Base-by-base conservation (phyloP, 1,140 invertebrate genomes). In the Odontomachus brunneus region DNA sequence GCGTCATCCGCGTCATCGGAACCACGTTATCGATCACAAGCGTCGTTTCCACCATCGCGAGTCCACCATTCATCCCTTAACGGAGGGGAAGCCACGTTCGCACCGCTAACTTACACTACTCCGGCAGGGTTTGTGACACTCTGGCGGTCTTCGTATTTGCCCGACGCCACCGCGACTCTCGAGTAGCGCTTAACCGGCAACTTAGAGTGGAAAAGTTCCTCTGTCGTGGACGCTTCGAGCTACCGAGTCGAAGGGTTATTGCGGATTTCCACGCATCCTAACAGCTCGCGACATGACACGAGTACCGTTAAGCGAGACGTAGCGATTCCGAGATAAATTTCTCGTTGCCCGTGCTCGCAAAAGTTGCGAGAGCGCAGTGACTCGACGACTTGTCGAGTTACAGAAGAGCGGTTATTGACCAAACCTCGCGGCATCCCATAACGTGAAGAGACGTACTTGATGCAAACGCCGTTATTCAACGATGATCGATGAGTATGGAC, bases 391-490 rank as follows among this genome's bases (percentile, higher is more conserved):
- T 19, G 51, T 57, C 63, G 38, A 24, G n/a, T 57, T 71, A 48
- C 65, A 71, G 33, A 80, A 44, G 33, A 69, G 12, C 22, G 65
- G 14, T 33, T 57, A 57, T 80, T 69, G 65, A 44, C 75, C 63
- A 57, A 80, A 80, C 24, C 51, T 24, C 19, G 22, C 38, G 69
- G 51, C 51, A 71, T 80, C 65, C 19, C 24, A 38, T 80, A 71
- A 80, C 65, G 14, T 33, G 65, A 80, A 80, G 65, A 80, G 75
- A 71, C 65, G 17, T 80, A 57, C 65, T 71, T 80, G 65, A 80
- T 80, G 75, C 65, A 80, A 71, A 80, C 75, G 53, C 65, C 38
- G 65, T 80, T 80, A 76, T 76, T 80, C 75, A 71, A 29, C 75
- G 65, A 80, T 80, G 75, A 80, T 80, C 65, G 65, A 80, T 80